Evolutionary conservation across 2,797 vertebrate genomes (phyloP).

Genomic region (Gallinago solitaria): DNA sequence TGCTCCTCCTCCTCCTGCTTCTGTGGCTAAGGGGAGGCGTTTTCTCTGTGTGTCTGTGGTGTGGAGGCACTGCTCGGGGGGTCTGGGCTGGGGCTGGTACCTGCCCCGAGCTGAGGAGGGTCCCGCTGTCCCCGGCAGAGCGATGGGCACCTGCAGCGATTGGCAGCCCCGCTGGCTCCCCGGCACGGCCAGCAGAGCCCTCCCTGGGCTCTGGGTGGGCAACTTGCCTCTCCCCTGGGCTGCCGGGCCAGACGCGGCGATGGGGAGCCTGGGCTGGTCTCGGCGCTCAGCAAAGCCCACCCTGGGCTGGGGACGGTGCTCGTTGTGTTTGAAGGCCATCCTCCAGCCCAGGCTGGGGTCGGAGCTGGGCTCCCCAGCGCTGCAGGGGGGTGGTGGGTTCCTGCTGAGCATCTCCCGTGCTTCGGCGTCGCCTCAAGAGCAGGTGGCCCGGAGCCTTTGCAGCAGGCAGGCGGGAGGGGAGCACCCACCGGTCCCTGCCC

Average conservation of each 20-base stretch:
- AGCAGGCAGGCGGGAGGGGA: rapidly evolving
- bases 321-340: background rate
- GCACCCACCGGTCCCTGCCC: rapidly evolving
- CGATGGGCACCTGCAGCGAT: rapidly evolving
- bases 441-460: rapidly evolving
- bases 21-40: rapidly evolving
- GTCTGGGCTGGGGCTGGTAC: background rate
- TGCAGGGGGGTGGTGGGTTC: rapidly evolving
- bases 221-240: background rate
- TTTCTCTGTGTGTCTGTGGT: background rate
- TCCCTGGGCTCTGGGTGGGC: rapidly evolving
- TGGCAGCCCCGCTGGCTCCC: rapidly evolving
- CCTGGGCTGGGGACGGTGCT: background rate
- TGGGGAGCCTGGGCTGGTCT: background rate
- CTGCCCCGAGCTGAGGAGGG: rapidly evolving
- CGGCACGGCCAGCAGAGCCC: background rate
- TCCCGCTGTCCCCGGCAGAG: background rate
- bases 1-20: background rate
- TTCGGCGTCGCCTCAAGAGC: rapidly evolving
- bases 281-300: rapidly evolving
- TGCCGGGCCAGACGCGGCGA: rapidly evolving
- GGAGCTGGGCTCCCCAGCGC: background rate
- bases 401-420: rapidly evolving
- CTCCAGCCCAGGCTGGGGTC: background rate
- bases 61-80: background rate